phyloP scores from a whole-genome alignment of 2,888 invertebrate species.

The Empis stercorea region DNA sequence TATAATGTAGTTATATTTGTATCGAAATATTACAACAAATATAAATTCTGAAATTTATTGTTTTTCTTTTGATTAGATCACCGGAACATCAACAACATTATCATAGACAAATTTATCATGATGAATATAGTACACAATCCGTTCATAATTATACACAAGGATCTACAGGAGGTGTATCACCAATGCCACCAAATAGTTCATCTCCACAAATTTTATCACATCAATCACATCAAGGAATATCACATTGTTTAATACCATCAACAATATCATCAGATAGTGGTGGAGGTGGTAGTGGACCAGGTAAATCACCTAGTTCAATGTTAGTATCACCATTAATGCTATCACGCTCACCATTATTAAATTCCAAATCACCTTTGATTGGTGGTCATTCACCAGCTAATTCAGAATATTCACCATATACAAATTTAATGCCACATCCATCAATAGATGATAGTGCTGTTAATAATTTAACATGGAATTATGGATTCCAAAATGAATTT shows the following conservation, averaged over 20 bases:
- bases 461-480: constrained; percentile 29
- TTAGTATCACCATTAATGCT: constrained; percentile 21
- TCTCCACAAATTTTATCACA: constrained; percentile 11
- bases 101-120: constrained; percentile 13
- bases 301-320: constrained; percentile 17
- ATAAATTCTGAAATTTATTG: no score
- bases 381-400: constrained; percentile 26
- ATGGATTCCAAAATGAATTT: constrained; percentile 47
- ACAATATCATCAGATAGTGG: not conserved
- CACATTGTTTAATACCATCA: constrained; percentile 12
- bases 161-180: not conserved
- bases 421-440: constrained; percentile 25
- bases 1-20: no score
- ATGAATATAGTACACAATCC: constrained; percentile 11
- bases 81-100: constrained; percentile 13
- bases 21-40: no score
- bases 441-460: constrained; percentile 27
- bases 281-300: constrained; percentile 10
- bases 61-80: constrained; percentile 6
- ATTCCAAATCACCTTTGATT: constrained; percentile 28
- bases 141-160: constrained; percentile 10
- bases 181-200: constrained; percentile 3
- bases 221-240: constrained; percentile 8
- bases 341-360: constrained; percentile 26
- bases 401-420: constrained; percentile 32